phyloP scores from a whole-genome alignment of 1,140 invertebrate genomes.

The Brachionus manjavacas region DNA sequence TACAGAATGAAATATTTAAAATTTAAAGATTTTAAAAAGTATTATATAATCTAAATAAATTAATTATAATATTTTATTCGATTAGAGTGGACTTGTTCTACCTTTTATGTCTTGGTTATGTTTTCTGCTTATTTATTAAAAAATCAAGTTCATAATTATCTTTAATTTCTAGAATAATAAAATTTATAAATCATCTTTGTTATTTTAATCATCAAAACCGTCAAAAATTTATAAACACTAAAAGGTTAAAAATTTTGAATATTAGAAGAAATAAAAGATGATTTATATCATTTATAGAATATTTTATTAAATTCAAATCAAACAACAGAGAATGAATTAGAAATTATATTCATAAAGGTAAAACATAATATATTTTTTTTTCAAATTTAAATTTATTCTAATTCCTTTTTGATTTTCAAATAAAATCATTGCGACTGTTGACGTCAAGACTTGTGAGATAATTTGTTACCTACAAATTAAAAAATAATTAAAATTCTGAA shows the following conservation, averaged over 20 bases:
- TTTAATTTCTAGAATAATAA: not conserved
- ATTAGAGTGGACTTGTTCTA: not conserved
- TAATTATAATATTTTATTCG: not conserved
- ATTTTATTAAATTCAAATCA: too few species aligned
- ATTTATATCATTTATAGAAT: not conserved
- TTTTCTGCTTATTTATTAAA: too few species aligned
- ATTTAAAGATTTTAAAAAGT: not conserved
- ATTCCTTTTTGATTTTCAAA: not conserved
- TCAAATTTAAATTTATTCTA: not conserved
- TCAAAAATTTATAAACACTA: not conserved
- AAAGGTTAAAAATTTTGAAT: not conserved
- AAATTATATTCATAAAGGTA: not conserved
- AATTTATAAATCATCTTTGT: not conserved
- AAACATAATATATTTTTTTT: not conserved
- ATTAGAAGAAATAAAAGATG: not conserved
- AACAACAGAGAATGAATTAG: too few species aligned
- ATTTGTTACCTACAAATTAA: not conserved
- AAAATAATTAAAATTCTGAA: not conserved
- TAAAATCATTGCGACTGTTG: constrained; percentile 17
- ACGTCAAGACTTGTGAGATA: not conserved
- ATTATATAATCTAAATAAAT: not conserved
- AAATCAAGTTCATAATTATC: not conserved
- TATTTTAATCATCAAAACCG: not conserved
- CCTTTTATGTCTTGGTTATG: not conserved
- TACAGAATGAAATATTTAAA: not conserved